phyloP scores from a whole-genome alignment of 1,140 invertebrate species.

The Drosophila biarmipes region DNA sequence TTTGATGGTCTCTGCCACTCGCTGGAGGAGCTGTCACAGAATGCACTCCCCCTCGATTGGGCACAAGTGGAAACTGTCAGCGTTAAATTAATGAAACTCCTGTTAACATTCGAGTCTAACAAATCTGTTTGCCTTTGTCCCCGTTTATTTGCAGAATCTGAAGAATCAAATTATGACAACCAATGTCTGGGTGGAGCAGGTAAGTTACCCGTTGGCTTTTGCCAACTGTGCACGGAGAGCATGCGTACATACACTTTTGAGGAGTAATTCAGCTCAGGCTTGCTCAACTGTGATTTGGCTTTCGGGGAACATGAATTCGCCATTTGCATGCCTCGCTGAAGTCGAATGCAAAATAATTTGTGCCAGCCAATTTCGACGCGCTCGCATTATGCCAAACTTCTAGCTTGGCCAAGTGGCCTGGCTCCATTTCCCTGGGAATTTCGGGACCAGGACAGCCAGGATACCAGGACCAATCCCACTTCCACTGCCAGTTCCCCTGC shows the following conservation, averaged over 20 bases:
- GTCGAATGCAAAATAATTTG: constrained; percentile 64
- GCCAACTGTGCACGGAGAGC: not conserved
- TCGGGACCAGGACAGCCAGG: not conserved
- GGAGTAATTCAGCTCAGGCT: constrained; percentile 10
- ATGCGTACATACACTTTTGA: not conserved
- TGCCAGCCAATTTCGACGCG: constrained; percentile 37
- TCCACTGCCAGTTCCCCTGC: constrained; percentile 11
- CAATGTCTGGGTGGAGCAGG: constrained; percentile 98
- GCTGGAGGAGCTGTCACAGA: constrained; percentile 40
- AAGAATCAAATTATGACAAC: constrained; percentile 99
- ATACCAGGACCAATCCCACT: constrained; percentile 3
- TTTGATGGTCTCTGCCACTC: constrained; percentile 55
- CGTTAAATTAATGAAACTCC: constrained; percentile 39
- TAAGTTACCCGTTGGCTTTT: constrained; percentile 86
- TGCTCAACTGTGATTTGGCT: constrained; percentile 41
- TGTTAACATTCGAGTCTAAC: constrained; percentile 42
- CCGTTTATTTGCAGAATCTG: constrained; percentile 91
- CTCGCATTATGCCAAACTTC: constrained; percentile 63
- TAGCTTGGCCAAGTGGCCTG: constrained; percentile 44
- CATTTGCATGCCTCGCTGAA: constrained; percentile 69
- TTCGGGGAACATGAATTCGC: constrained; percentile 66
- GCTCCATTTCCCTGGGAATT: not conserved
- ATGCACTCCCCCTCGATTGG: constrained; percentile 6
- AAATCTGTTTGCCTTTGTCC: constrained; percentile 34
- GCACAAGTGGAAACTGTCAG: constrained; percentile 22